Evolutionary conservation across 1,140 invertebrate species (phyloP), one percentile per base, ranked within the genome.

Genomic region (Dreissena rostriformis): DNA sequence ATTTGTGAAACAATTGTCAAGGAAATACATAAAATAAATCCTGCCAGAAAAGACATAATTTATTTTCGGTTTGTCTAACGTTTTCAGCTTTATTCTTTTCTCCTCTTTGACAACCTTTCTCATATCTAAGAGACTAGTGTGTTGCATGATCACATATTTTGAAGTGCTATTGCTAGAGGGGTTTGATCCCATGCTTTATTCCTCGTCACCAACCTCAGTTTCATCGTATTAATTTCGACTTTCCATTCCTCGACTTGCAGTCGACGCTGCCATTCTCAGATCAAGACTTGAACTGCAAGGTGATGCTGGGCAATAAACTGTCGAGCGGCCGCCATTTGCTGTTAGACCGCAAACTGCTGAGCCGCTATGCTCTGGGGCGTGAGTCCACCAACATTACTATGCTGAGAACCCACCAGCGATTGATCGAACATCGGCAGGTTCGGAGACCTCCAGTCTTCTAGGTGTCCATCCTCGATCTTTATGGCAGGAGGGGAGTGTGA

Each of bases 71-170:
- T 75, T 24, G 68, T 67, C 52, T 39, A 28, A 24, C 70, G 81
- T 73, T 29, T 57, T 52, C 74, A 29, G 78, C 68, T 84, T 88
- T 26, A 76, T 55, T 53, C 65, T 75, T 72, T 86, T 75, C 28
- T 86, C 85, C 55, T 82, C 72, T 72, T 85, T 82, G 22, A 82
- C 75, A 24, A 86, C 88, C 75, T 92, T 92, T 73, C 91, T 88
- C 61, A 92, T 82, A 83, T 92, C 91, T 39, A 39, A 39, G 39
- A 88, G 88, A 78, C 86, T 86, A 76, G 90, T 88, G 51, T 90
- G 85, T 39, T 90, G 88, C 61, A 91, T 92, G 55, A 92, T 90
- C 75, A 90, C 91, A 24, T 86, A 53, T 49, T 88, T 65, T 89
- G 89, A 39, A 84, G 83, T 65, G 81, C 81, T 70, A 68, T 76